Percentiles rank a stretch among this genome's conserved stretches.
These are phyloP conservation scores for Phoxinus phoxinus DNA, from an alignment of 2,113 vertebrate genomes.

Conservation along the genomic window DNA sequence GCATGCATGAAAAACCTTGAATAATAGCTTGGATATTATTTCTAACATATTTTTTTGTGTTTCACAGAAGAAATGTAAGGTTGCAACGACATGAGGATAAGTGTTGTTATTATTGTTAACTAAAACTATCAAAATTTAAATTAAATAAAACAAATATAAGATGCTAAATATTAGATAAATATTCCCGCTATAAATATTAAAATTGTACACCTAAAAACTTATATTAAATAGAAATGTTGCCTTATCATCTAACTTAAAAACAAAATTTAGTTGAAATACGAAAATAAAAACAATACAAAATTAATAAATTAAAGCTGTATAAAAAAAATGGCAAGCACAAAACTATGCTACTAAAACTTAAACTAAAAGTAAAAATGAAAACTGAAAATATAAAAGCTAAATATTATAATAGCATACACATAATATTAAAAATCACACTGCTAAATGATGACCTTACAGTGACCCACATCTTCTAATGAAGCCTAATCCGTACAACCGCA, in stretches of 20 bases:
- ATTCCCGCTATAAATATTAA: no score
- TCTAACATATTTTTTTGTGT: background rate
- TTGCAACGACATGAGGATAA: background rate
- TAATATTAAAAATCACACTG: background rate
- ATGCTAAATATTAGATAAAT: no score
- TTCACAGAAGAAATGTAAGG: background rate
- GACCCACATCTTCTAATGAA: conserved; percentile 68
- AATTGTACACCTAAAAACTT: no score
- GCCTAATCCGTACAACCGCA: conserved; percentile 73
- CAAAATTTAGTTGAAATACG: background rate
- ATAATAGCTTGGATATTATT: background rate
- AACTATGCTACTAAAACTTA: background rate
- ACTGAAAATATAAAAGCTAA: background rate
- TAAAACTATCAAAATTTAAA: background rate
- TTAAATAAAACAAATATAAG: no score
- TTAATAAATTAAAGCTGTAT: background rate
- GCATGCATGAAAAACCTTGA: background rate
- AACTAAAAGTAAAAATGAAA: background rate
- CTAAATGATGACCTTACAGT: conserved; percentile 66
- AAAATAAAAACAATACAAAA: background rate
- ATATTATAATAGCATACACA: background rate
- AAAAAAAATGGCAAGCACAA: background rate
- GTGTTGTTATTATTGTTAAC: background rate
- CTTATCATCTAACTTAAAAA: background rate
- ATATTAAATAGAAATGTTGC: background rate